phyloP scores from a whole-genome alignment of 1,140 invertebrate species.

The Cydia fagiglandana region DNA sequence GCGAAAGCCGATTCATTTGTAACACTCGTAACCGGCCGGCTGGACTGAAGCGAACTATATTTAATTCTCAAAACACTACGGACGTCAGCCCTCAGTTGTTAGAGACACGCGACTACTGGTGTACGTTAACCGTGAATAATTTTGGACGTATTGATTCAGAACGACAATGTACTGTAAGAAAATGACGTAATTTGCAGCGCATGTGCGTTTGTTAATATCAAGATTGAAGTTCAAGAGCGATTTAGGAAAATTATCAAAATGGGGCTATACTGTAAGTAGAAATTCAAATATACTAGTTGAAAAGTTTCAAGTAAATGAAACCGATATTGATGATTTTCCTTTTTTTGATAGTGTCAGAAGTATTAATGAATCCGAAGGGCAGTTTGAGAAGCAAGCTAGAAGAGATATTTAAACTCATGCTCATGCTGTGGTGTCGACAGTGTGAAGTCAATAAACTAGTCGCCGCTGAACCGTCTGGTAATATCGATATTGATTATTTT shows the following conservation, averaged over 20 bases:
- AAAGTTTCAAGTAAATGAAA: slow-evolving; percentile 35
- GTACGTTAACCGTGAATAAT: slow-evolving; percentile 51
- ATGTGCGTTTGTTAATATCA: slow-evolving; percentile 36
- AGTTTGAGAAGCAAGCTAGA: slow-evolving; percentile 85
- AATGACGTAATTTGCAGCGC: slow-evolving; percentile 54
- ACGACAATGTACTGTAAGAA: slow-evolving; percentile 40
- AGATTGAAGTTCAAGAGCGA: slow-evolving; percentile 49
- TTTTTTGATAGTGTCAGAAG: slow-evolving; percentile 62
- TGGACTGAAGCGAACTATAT: slow-evolving; percentile 62
- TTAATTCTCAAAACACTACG: slow-evolving; percentile 63
- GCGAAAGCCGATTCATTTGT: slow-evolving; percentile 18
- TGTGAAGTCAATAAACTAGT: slow-evolving; percentile 83
- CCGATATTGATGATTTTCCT: slow-evolving; percentile 36
- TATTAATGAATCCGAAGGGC: slow-evolving; percentile 69
- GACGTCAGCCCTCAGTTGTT: slow-evolving; percentile 68
- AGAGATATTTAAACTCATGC: slow-evolving; percentile 88
- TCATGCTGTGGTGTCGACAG: slow-evolving; percentile 89
- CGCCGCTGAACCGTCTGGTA: slow-evolving; percentile 81
- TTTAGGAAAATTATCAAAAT: slow-evolving; percentile 45
- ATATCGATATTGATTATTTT: slow-evolving; percentile 40
- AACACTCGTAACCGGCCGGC: slow-evolving; percentile 43
- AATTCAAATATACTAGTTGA: slow-evolving; percentile 12
- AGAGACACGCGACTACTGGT: slow-evolving; percentile 63
- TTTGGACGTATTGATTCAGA: slow-evolving; percentile 63
- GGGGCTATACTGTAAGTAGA: slow-evolving; percentile 64